Percentiles rank a stretch among this genome's conserved stretches.
These are phyloP conservation scores for Mohoua ochrocephala DNA, from an alignment of 2,113 vertebrate species.

Conservation along the genomic window DNA sequence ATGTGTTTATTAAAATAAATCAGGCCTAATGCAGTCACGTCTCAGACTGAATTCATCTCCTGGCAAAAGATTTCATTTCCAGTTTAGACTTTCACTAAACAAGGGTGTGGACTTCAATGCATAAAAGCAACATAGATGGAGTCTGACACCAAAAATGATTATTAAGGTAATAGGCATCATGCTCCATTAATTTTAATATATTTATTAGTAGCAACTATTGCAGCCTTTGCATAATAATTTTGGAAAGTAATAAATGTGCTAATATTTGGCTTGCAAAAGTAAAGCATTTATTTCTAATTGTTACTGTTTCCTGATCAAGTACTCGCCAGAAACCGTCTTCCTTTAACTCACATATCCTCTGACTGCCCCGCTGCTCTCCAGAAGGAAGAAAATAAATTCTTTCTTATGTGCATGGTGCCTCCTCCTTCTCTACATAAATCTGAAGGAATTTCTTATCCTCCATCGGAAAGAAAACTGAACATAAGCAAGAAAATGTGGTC, in stretches of 20 bases:
- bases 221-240: not conserved
- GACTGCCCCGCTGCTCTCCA: not conserved
- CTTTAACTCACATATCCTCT: not conserved
- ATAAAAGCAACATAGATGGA: not conserved
- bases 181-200: slow-evolving; percentile 25
- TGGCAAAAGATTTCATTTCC: not conserved
- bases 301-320: not conserved
- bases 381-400: not conserved
- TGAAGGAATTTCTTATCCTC: not conserved
- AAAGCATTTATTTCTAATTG: not conserved
- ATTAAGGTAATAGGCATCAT: slow-evolving; percentile 7
- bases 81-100: not conserved
- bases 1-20: slow-evolving; percentile 36
- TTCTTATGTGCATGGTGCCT: not conserved
- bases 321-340: not conserved
- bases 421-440: not conserved
- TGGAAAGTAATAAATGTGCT: not conserved
- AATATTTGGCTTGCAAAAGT: not conserved
- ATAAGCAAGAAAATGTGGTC: not conserved
- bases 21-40: not conserved
- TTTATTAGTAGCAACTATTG: slow-evolving; percentile 35
- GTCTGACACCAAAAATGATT: not conserved
- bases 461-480: not conserved
- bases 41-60: not conserved
- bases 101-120: not conserved